These are phyloP conservation scores for Caenorhabditis zanzibari DNA, from an alignment of 2,888 invertebrate genomes.

Conservation along the genomic window DNA sequence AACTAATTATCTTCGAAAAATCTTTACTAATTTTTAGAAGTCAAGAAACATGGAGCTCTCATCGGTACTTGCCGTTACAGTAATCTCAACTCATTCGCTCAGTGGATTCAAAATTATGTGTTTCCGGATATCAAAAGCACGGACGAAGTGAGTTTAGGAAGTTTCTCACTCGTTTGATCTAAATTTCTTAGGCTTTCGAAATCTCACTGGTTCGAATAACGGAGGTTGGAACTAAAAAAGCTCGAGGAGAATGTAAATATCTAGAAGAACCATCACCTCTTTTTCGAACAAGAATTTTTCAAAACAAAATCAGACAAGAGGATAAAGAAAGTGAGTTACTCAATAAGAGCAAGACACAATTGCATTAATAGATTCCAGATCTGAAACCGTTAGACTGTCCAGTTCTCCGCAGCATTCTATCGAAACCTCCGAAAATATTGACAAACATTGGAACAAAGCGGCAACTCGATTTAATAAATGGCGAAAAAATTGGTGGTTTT, in stretches of 20 bases:
- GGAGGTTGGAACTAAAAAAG: constrained; percentile 22
- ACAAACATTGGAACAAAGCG: constrained; percentile 36
- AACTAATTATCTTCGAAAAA: too few species aligned
- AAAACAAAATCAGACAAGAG: background rate
- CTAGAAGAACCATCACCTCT: background rate
- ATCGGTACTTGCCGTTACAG: constrained; percentile 45
- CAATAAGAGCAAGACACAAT: constrained; percentile 3
- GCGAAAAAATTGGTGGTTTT: constrained; percentile 24
- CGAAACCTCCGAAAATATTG: constrained; percentile 21
- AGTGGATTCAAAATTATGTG: constrained; percentile 53
- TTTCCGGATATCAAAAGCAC: constrained; percentile 46
- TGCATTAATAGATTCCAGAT: constrained; percentile 37
- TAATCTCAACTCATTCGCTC: constrained; percentile 42
- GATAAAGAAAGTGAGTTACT: constrained; percentile 41
- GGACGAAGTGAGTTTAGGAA: constrained; percentile 20
- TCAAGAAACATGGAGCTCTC: constrained; percentile 53
- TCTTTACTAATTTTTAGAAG: constrained; percentile 7
- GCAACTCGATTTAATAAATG: constrained; percentile 27
- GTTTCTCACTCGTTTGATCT: background rate
- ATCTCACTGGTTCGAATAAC: constrained; percentile 55
- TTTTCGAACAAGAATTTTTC: constrained; percentile 20
- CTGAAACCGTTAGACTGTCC: constrained; percentile 46
- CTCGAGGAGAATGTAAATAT: constrained; percentile 17
- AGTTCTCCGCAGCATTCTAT: constrained; percentile 59
- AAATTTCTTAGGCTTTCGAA: constrained; percentile 51